Percentiles rank a stretch among this genome's conserved stretches.
These are phyloP conservation scores for Tupaia chinensis DNA, from an alignment of 2,113 vertebrate genomes.

Conservation along the genomic window DNA sequence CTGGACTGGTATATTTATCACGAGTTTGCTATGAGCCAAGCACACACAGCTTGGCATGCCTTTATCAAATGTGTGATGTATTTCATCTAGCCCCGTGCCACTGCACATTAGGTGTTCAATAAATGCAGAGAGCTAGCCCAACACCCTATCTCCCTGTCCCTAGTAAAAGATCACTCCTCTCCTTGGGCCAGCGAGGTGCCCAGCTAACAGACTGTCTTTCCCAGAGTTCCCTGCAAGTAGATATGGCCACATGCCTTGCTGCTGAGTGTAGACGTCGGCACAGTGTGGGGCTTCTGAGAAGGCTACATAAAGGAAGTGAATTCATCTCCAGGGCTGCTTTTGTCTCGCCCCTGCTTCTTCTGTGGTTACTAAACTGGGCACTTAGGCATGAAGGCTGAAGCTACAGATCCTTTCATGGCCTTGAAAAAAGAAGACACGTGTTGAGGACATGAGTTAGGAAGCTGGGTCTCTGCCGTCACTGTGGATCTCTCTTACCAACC, in stretches of 20 bases:
- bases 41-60: rapidly evolving
- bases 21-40: neutral
- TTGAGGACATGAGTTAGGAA: neutral
- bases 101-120: neutral
- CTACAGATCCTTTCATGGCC: neutral
- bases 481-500: neutral
- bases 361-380: neutral
- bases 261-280: neutral
- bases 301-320: neutral
- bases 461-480: neutral
- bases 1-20: neutral
- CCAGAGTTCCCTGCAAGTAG: neutral
- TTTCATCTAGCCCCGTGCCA: neutral
- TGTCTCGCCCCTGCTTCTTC: neutral
- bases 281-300: neutral
- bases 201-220: neutral
- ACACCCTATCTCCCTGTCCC: too few species aligned
- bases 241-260: neutral
- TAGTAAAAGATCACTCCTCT: neutral
- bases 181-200: neutral
- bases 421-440: neutral
- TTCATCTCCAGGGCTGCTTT: neutral
- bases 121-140: too few species aligned
- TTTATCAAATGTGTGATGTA: neutral
- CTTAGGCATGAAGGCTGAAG: neutral